These are phyloP conservation scores for Rapana venosa DNA, from an alignment of 2,888 invertebrate species.

Conservation along the genomic window DNA sequence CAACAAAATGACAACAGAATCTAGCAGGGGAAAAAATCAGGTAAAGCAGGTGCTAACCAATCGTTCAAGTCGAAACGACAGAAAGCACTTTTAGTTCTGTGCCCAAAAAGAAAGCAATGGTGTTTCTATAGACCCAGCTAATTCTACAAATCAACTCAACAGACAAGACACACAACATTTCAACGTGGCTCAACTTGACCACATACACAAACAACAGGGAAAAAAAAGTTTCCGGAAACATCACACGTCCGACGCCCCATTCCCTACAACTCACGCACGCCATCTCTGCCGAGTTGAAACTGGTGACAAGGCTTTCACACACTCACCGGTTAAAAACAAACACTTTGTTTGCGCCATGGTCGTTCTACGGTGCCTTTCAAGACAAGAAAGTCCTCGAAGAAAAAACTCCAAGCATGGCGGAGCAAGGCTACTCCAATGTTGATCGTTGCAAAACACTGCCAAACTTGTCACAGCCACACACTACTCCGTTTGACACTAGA, in stretches of 20 bases:
- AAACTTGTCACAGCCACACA: neutral
- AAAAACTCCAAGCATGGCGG: constrained; percentile 30
- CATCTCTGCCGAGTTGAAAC: neutral
- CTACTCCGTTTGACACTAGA: neutral
- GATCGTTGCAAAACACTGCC: constrained; percentile 31
- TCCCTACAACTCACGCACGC: neutral
- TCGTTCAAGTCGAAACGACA: too few relatives aligned
- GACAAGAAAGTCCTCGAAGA: neutral
- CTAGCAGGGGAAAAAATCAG: too few relatives aligned
- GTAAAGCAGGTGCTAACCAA: too few relatives aligned
- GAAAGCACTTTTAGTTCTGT: too few relatives aligned
- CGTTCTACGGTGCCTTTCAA: constrained; percentile 15
- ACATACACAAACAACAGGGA: neutral
- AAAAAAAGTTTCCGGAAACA: constrained; percentile 16
- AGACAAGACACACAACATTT: too few relatives aligned
- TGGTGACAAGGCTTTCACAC: neutral
- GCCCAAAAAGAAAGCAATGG: too few relatives aligned
- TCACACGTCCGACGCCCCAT: neutral
- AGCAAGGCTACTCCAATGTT: constrained; percentile 17
- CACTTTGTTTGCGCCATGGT: constrained; percentile 44
- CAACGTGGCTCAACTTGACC: constrained; percentile 1
- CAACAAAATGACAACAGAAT: too few relatives aligned
- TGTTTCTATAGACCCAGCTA: too few relatives aligned
- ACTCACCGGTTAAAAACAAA: constrained; percentile 45
- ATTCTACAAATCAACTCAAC: too few relatives aligned